A percentile compares a stretch with the other conserved stretches of the same genome.
Evolutionary conservation across 2,113 vertebrate genomes (phyloP).

Genomic region (Azemiops feae): DNA sequence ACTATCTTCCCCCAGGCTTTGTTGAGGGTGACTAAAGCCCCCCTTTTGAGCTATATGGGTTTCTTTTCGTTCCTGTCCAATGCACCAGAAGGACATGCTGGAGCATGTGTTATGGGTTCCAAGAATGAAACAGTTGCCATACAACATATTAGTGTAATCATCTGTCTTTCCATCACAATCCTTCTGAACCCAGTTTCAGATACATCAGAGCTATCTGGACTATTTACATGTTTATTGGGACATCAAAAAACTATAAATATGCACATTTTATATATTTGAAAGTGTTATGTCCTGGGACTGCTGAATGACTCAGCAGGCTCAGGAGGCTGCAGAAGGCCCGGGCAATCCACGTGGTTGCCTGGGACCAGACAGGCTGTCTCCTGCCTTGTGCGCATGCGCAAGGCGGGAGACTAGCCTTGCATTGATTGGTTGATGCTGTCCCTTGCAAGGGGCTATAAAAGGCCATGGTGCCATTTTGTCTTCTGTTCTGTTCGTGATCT

Average conservation of each 20-base stretch:
- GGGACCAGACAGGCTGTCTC: too few species aligned
- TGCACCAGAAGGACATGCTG: neutral
- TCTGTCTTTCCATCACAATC: neutral
- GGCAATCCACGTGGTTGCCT: too few species aligned
- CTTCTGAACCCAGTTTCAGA: neutral
- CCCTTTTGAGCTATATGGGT: neutral
- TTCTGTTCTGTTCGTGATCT: too few species aligned
- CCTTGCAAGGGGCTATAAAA: too few species aligned
- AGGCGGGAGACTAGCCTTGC: too few species aligned
- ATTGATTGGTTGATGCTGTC: too few species aligned
- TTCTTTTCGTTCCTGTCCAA: neutral
- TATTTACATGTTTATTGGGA: neutral
- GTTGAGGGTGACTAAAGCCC: neutral
- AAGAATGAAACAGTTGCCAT: neutral
- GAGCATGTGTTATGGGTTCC: neutral
- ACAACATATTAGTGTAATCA: neutral
- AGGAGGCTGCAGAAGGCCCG: too few species aligned
- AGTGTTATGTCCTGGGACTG: too few species aligned
- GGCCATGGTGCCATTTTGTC: too few species aligned
- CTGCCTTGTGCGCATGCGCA: too few species aligned
- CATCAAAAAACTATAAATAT: neutral
- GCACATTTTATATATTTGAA: neutral
- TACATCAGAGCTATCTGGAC: neutral
- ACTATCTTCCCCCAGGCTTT: neutral
- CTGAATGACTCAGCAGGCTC: too few species aligned